Base-by-base conservation (phyloP, 2,797 vertebrate genomes). In the Platalea minor region DNA sequence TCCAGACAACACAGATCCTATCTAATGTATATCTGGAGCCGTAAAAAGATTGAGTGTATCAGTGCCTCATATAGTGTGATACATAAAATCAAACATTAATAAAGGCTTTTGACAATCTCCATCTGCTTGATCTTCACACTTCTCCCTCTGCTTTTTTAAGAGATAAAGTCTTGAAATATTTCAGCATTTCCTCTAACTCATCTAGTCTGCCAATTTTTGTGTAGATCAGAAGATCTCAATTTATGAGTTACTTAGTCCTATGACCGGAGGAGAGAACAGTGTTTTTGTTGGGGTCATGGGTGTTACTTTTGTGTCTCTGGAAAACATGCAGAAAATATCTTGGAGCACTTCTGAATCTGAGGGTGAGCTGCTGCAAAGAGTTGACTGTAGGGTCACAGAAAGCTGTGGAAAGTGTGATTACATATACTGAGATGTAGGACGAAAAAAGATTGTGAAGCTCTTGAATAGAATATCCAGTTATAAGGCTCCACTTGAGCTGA, bases 41-140 rank as follows among this genome's bases (percentile, higher is more conserved):
- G 86, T 84, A 92, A 94, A 97, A 96, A 89, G 69, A 90, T 88
- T 89, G 89, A 94, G n/a, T 83, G 25, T 88, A n/a, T 92, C 78
- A 64, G 54, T 91, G 74, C 82, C 54, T 88, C 75, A 60, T 91
- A 88, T 75, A 95, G 67, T 74, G 94, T 86, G 88, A 77, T 84
- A 91, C 81, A 95, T 83, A 95, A 95, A 96, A 95, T 93, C 78
- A 88, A 94, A 92, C 69, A 91, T 95, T 97, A 96, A 96, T 94
- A 97, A 95, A 97, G 65, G 35, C 56, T 95, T 96, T 90, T 96
- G 96, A 96, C 89, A 97, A 88, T 56, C 92, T 95, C 93, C 91
- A 95, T 96, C 95, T 96, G 95, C 82, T 96, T 95, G 77, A 91
- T 97, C 91, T 96, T 95, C 95, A 96, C 91, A 89, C 88, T 88